These are phyloP conservation scores for Chrysina gloriosa DNA, from an alignment of 2,888 invertebrate genomes.

Conservation along the genomic window DNA sequence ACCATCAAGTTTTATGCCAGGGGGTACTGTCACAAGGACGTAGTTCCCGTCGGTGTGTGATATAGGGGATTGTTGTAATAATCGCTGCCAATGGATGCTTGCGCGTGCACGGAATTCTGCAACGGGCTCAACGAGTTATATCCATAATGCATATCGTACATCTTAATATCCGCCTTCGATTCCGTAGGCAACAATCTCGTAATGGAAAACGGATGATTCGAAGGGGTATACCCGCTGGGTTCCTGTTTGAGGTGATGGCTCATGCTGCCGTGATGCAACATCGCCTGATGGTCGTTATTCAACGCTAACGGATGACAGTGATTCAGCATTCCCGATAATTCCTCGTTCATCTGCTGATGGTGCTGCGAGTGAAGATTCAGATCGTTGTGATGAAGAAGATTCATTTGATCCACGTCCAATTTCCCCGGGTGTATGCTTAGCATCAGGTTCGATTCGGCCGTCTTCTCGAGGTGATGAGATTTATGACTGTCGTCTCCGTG, in stretches of 20 bases:
- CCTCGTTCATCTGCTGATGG: constrained; percentile 70
- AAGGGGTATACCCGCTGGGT: constrained; percentile 75
- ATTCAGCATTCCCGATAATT: constrained; percentile 75
- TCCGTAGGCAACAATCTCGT: constrained; percentile 90
- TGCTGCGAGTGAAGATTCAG: constrained; percentile 68
- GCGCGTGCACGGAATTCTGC: constrained; percentile 71
- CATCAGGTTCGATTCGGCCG: constrained; percentile 66
- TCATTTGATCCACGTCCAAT: constrained; percentile 74
- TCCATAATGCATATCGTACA: constrained; percentile 86
- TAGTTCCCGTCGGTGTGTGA: constrained; percentile 76
- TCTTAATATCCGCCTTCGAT: constrained; percentile 90
- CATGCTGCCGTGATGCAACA: constrained; percentile 67
- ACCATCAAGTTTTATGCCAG: constrained; percentile 76
- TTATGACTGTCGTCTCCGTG: constrained; percentile 71
- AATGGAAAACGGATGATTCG: constrained; percentile 94
- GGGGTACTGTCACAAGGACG: constrained; percentile 94
- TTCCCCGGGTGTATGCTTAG: constrained; percentile 67
- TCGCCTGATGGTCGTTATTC: constrained; percentile 63
- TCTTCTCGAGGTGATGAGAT: constrained; percentile 65
- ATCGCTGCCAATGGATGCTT: constrained; percentile 71
- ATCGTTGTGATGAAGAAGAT: constrained; percentile 73
- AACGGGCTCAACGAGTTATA: constrained; percentile 74
- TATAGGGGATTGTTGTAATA: constrained; percentile 89
- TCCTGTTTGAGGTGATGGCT: constrained; percentile 76
- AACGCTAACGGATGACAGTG: constrained; percentile 70